phyloP scores from a whole-genome alignment of 2,113 vertebrate genomes.

The Macrotis lagotis region DNA sequence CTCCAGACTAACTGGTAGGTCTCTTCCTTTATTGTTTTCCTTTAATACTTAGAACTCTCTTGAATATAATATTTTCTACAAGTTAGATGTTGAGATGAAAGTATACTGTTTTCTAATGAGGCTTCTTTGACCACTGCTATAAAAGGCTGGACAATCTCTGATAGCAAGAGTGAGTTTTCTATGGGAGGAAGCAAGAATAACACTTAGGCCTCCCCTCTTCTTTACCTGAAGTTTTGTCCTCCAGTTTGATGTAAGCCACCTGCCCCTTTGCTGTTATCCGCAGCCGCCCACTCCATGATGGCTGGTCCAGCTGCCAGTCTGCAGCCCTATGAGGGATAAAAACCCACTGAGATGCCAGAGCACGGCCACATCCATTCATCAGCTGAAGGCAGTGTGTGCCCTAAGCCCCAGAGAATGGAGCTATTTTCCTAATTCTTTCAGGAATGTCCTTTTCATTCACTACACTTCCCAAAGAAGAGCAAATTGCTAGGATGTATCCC shows the following conservation, averaged over 20 bases:
- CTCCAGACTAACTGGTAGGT: background rate
- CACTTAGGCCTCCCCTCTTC: accelerated
- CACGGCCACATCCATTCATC: background rate
- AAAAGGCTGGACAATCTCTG: background rate
- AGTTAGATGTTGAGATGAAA: background rate
- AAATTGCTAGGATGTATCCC: background rate
- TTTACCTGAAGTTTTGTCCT: constrained; percentile 93
- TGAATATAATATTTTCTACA: background rate
- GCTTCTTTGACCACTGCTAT: background rate
- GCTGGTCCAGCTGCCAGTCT: constrained; percentile 97
- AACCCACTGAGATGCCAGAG: background rate
- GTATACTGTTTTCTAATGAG: background rate
- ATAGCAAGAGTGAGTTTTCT: background rate
- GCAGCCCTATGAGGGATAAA: constrained; percentile 87
- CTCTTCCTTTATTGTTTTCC: background rate
- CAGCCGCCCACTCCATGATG: constrained; percentile 94
- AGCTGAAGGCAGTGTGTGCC: background rate
- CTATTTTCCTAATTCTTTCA: background rate
- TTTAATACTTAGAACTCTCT: background rate
- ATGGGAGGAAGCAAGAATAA: background rate
- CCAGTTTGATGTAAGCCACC: constrained; percentile 92
- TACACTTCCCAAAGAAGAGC: background rate
- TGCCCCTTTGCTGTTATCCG: constrained; percentile 93
- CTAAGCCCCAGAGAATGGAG: background rate
- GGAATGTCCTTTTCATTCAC: background rate